Percentiles rank a stretch among this genome's conserved stretches.
Evolutionary conservation across 2,797 vertebrate species (phyloP).

Genomic region (Vireo griseus): DNA sequence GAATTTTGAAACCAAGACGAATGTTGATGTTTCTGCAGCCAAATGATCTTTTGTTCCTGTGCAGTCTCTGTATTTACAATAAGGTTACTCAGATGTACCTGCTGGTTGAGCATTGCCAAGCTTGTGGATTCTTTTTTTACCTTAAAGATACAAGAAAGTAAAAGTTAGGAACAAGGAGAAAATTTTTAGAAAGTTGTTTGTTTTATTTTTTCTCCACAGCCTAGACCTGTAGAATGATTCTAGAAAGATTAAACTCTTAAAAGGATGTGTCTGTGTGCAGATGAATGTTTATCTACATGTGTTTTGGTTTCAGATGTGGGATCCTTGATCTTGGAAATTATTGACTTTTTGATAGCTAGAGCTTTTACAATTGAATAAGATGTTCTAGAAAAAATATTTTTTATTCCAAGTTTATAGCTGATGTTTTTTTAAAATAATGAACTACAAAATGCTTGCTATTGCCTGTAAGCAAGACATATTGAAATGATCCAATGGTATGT

Average conservation of each 20-base stretch:
- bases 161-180: background rate
- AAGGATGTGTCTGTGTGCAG: fast-evolving
- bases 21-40: background rate
- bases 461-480: background rate
- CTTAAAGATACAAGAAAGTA: background rate
- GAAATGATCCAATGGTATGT: background rate
- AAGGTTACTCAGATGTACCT: background rate
- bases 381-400: background rate
- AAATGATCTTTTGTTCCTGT: background rate
- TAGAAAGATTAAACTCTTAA: background rate
- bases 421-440: background rate
- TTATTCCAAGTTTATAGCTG: background rate
- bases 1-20: background rate
- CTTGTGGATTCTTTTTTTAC: background rate
- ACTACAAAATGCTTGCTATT: background rate
- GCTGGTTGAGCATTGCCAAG: background rate
- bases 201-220: fast-evolving
- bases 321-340: background rate
- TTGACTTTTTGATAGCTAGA: background rate
- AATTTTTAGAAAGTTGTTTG: fast-evolving
- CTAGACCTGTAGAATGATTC: background rate
- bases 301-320: background rate
- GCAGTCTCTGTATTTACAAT: background rate
- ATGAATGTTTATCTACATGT: no score
- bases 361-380: background rate